These are phyloP conservation scores for Pomacea canaliculata DNA, from an alignment of 2,888 invertebrate species.

Conservation along the genomic window DNA sequence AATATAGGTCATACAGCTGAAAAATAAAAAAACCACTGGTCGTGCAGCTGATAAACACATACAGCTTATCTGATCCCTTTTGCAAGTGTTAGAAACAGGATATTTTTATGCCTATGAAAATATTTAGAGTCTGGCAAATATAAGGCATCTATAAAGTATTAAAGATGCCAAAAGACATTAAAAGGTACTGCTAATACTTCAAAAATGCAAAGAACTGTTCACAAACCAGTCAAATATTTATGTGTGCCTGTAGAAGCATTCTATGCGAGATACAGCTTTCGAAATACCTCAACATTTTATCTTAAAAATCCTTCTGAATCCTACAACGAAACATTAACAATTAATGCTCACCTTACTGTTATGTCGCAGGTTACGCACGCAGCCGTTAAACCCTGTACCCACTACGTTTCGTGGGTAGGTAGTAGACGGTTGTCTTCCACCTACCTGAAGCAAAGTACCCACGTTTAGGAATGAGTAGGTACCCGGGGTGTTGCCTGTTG, in stretches of 20 bases:
- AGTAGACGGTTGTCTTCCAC: conserved; percentile 74
- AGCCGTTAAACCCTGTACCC: conserved; percentile 86
- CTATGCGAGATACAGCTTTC: too few species aligned
- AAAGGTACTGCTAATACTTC: too few species aligned
- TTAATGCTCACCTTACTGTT: conserved; percentile 77
- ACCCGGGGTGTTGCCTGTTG: conserved; percentile 88
- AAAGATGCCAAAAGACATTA: neutral
- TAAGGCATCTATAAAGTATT: too few species aligned
- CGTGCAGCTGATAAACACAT: too few species aligned
- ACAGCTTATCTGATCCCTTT: too few species aligned
- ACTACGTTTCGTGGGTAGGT: conserved; percentile 69
- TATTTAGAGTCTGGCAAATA: too few species aligned
- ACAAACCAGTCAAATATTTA: neutral
- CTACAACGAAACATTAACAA: neutral
- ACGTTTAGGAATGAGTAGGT: conserved; percentile 97
- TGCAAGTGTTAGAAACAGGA: too few species aligned
- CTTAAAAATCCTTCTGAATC: too few species aligned
- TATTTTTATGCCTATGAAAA: too few species aligned
- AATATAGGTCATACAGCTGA: conserved; percentile 86
- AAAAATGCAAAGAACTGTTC: too few species aligned
- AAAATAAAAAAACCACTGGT: conserved; percentile 34
- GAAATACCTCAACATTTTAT: too few species aligned
- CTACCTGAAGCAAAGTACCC: conserved; percentile 93
- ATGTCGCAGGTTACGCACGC: conserved; percentile 94
- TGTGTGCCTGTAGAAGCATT: too few species aligned